Percentiles rank a stretch among this genome's conserved stretches.
phyloP scores from a whole-genome alignment of 1,140 invertebrate species.

The Whitmania pigra region DNA sequence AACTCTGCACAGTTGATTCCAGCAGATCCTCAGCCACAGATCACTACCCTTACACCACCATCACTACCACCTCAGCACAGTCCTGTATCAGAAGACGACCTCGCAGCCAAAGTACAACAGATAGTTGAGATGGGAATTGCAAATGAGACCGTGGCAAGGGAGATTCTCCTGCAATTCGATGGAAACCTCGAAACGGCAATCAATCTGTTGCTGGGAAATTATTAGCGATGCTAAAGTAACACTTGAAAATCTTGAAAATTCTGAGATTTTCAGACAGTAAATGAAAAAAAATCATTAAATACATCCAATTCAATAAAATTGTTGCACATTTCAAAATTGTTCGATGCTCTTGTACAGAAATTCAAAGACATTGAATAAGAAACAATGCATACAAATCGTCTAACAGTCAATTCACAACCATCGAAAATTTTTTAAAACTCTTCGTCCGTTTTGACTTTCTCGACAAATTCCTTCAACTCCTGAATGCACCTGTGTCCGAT shows the following conservation, averaged over 20 bases:
- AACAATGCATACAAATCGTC: neutral
- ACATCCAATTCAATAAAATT: constrained; percentile 4
- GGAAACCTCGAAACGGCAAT: neutral
- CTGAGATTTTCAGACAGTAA: neutral
- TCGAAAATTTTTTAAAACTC: constrained; percentile 7
- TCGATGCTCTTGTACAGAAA: neutral
- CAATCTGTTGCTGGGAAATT: neutral
- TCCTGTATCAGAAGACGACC: neutral
- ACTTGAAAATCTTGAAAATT: too few species aligned
- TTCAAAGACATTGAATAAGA: constrained; percentile 3
- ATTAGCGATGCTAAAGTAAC: neutral
- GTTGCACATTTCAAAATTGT: neutral
- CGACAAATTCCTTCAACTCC: constrained; percentile 26
- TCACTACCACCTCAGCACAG: neutral
- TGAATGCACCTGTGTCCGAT: constrained; percentile 27
- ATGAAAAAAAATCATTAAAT: neutral
- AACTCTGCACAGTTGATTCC: neutral
- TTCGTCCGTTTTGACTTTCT: constrained; percentile 21
- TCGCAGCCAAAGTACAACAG: neutral
- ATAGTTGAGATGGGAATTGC: neutral
- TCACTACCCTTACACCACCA: neutral
- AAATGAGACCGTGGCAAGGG: neutral
- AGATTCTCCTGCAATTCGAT: neutral
- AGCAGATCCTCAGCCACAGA: neutral
- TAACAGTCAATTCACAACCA: neutral